phyloP scores from a whole-genome alignment of 2,888 invertebrate genomes.

The Lutraria lutraria region DNA sequence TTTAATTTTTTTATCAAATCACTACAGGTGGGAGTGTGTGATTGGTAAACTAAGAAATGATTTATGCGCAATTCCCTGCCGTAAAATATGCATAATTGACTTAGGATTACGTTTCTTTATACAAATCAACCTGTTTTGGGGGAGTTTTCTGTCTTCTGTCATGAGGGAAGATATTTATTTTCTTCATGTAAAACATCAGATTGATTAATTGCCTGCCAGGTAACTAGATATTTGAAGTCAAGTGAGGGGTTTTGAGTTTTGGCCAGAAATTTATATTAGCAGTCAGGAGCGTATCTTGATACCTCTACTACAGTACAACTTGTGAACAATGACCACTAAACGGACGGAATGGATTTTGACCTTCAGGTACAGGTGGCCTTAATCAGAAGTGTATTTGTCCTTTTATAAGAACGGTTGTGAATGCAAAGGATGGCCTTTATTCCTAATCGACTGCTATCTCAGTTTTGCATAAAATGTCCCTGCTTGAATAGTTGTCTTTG shows the following conservation, averaged over 20 bases:
- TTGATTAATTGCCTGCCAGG: background rate
- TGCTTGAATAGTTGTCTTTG: no score
- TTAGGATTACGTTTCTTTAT: background rate
- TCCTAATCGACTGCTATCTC: no score
- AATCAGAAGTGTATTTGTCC: no score
- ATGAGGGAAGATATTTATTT: background rate
- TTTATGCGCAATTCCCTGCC: background rate
- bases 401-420: no score
- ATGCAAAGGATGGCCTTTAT: no score
- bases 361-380: no score
- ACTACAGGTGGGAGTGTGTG: background rate
- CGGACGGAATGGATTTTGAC: no score
- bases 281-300: background rate
- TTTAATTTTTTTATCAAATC: background rate
- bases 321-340: no score
- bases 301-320: no score
- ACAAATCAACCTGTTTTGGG: background rate
- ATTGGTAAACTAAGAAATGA: background rate
- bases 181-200: background rate
- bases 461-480: no score
- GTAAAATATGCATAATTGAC: background rate
- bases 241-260: background rate
- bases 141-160: background rate
- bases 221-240: background rate
- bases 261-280: background rate